Conservation (phyloP, 2,888 invertebrate genomes). For the Muschampia plurimacula region DNA sequence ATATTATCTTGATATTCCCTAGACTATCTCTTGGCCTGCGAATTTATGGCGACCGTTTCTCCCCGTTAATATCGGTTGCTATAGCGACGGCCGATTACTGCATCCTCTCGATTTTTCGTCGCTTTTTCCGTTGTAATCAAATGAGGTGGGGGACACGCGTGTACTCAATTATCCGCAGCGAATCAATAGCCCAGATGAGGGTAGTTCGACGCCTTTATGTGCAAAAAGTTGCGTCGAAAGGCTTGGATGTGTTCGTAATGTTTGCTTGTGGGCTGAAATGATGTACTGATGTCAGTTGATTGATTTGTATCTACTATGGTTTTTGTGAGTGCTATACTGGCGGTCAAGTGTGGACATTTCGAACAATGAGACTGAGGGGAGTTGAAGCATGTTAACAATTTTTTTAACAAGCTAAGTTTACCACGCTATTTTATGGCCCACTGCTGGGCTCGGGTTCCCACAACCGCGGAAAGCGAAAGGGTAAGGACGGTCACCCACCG, state of each 20-base stretch:
- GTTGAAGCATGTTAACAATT: too few species aligned
- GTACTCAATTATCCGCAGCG: slow-evolving; percentile 86
- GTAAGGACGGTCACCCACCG: too few species aligned
- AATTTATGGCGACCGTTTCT: slow-evolving; percentile 50
- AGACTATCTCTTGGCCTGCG: slow-evolving; percentile 31
- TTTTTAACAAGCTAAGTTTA: too few species aligned
- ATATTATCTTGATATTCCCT: not conserved
- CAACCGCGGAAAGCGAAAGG: too few species aligned
- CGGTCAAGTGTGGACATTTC: not conserved
- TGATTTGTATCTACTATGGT: slow-evolving; percentile 2
- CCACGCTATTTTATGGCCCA: too few species aligned
- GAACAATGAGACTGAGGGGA: too few species aligned
- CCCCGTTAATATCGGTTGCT: slow-evolving; percentile 80
- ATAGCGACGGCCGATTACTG: slow-evolving; percentile 83
- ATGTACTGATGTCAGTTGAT: slow-evolving; percentile 4
- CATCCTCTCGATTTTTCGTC: slow-evolving; percentile 85
- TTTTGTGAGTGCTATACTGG: not conserved
- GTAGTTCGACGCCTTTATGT: slow-evolving; percentile 65
- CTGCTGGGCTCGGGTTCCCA: too few species aligned
- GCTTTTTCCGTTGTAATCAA: slow-evolving; percentile 86
- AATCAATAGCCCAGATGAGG: slow-evolving; percentile 85
- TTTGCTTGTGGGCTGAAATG: slow-evolving; percentile 1
- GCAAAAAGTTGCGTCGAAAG: slow-evolving; percentile 31
- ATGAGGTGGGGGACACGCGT: slow-evolving; percentile 84
- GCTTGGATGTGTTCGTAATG: slow-evolving; percentile 22